Evolutionary conservation across 2,113 vertebrate genomes (phyloP), one percentile per base, ranked within the genome.

Genomic region (mouse (Mus musculus)): DNA sequence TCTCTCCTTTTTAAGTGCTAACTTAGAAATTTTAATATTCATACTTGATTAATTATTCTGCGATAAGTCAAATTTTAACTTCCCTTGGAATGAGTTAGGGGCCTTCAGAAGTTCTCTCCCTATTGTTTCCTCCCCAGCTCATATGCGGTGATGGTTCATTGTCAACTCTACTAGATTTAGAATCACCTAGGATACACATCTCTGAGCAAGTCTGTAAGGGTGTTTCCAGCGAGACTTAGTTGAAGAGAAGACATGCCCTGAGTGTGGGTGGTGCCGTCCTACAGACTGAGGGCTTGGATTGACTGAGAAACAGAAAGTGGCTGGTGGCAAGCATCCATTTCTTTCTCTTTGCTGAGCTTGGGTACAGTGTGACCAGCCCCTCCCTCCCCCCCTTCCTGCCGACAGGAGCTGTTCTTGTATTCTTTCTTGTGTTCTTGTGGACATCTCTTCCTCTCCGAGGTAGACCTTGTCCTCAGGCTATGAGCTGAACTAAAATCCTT

Each of bases 21-120:
- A 86, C 6, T 46, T 87, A 85, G 89, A 71, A 36, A 76, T 84
- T 84, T 65, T 90, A 90, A 71, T 85, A 63, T 88, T 22, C 42
- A 42, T 93, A 76, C 42, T 82, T 75, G 80, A 59, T 30, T 59
- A 91, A 61, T 72, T 59, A 63, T 72, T 72, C 84, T 89, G 54
- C 56, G 89, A 77, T 86, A 54, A 46, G 65, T 54, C 14, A 76
- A 4, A 42, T 52, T 80, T 61, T 73, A 78, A 71, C 69, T 90
- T 95, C 77, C 17, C 71, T 22, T 52, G 19, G 72, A n/a, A 33
- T 85, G 54, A 71, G 19, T 17, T 75, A 46, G 76, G 17, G 49
- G 20, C 39, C 42, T 92, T 69, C 14, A 5, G 39, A 72, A 42
- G 12, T 24, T 86, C 69, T n/a, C n/a, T 22, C 14, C 20, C 61